Evolutionary conservation across 2,113 vertebrate species (phyloP).

Genomic region (Eublepharis macularius): DNA sequence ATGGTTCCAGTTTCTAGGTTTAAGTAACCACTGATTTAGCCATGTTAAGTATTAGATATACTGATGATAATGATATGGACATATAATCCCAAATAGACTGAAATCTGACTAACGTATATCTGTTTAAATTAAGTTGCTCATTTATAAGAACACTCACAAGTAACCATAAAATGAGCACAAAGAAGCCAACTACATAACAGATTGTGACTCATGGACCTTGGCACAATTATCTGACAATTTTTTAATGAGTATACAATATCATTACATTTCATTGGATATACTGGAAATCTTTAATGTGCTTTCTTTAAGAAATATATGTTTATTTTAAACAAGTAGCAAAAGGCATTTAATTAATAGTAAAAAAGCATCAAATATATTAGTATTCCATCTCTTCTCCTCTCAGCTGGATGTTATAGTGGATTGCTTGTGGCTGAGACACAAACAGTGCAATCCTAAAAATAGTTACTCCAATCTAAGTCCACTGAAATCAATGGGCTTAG

Average conservation of each 20-base stretch:
- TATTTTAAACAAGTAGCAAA: conserved; percentile 8
- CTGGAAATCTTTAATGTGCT: conserved; percentile 1
- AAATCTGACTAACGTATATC: not conserved
- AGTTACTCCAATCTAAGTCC: too few species aligned
- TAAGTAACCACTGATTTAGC: too few species aligned
- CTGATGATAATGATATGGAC: too few species aligned
- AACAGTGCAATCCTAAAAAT: too few species aligned
- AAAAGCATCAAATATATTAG: not conserved
- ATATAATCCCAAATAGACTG: not conserved
- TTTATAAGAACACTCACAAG: not conserved
- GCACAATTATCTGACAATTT: not conserved
- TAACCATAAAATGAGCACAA: conserved; percentile 1
- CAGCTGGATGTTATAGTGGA: not conserved
- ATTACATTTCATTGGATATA: conserved; percentile 7
- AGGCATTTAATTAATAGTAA: not conserved
- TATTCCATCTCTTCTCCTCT: conserved; percentile 13
- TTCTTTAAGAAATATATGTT: not conserved
- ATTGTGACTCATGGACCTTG: not conserved
- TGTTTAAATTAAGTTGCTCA: conserved; percentile 13
- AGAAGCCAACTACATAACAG: not conserved
- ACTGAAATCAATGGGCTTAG: too few species aligned
- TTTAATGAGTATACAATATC: not conserved
- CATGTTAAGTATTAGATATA: too few species aligned
- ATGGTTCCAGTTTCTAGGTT: too few species aligned
- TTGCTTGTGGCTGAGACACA: not conserved